phyloP scores from a whole-genome alignment of 2,888 invertebrate genomes.

The Cataglyphis altisquamis region DNA sequence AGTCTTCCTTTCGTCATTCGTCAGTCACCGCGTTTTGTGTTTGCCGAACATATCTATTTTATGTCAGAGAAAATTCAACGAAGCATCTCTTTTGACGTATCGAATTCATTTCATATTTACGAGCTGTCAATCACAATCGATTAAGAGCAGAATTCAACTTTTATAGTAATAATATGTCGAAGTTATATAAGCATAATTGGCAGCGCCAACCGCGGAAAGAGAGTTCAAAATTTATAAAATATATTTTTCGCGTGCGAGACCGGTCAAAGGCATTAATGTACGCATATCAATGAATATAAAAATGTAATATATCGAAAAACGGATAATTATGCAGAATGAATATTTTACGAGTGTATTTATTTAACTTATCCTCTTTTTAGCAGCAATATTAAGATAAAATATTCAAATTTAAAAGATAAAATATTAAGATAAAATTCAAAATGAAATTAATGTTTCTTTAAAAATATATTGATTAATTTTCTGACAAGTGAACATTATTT shows the following conservation, averaged over 20 bases:
- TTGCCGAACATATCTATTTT: conserved; percentile 46
- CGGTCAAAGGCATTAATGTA: conserved; percentile 10
- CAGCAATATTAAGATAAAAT: conserved; percentile 35
- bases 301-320: conserved; percentile 25
- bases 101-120: conserved; percentile 57
- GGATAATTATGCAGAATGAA: conserved; percentile 30
- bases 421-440: conserved; percentile 40
- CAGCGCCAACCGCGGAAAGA: not conserved
- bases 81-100: conserved; percentile 13
- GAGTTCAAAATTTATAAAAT: conserved; percentile 17
- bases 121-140: conserved; percentile 59
- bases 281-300: conserved; percentile 26
- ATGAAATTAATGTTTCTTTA: not conserved
- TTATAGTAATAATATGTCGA: conserved; percentile 7
- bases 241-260: not conserved
- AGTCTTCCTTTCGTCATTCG: conserved; percentile 63
- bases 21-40: conserved; percentile 42
- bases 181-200: not conserved
- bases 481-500: not conserved
- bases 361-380: not conserved
- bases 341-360: conserved; percentile 35
- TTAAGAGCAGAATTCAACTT: conserved; percentile 35
- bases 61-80: conserved; percentile 5
- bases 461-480: conserved; percentile 22
- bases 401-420: not conserved